These are phyloP conservation scores for Ptychoptera albimana DNA, from an alignment of 2,888 invertebrate genomes.

Conservation along the genomic window DNA sequence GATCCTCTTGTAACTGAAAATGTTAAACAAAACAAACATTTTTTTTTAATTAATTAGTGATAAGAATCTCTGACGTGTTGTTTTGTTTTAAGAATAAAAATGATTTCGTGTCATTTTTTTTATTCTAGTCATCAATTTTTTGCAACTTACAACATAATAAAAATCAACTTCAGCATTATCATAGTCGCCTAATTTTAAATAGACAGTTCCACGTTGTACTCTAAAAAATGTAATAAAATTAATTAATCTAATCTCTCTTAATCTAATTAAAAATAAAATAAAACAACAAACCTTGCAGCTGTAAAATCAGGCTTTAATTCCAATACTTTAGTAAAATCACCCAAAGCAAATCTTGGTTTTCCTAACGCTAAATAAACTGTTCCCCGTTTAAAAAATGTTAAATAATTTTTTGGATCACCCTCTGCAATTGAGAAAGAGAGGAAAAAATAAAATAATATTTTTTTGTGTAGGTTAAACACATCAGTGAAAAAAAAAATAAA, in stretches of 20 bases:
- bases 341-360: conserved; percentile 85
- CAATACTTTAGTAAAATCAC: conserved; percentile 84
- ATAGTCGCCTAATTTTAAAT: conserved; percentile 78
- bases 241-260: not conserved
- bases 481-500: not conserved
- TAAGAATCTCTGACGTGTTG: not conserved
- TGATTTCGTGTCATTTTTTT: no score
- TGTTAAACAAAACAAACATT: not conserved
- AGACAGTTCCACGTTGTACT: conserved; percentile 69
- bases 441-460: no score
- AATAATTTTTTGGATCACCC: conserved; percentile 88
- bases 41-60: not conserved
- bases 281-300: conserved; percentile 51
- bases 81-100: no score
- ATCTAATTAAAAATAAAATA: not conserved
- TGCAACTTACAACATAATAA: conserved; percentile 65
- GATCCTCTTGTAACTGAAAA: conserved; percentile 48
- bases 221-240: conserved; percentile 15
- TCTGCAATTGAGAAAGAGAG: conserved; percentile 40
- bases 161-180: conserved; percentile 70
- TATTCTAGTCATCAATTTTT: not conserved
- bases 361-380: conserved; percentile 93
- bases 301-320: conserved; percentile 90
- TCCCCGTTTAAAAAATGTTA: conserved; percentile 90
- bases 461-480: not conserved